Conservation (phyloP, 2,113 vertebrate species). For the Gymnogyps californianus region DNA sequence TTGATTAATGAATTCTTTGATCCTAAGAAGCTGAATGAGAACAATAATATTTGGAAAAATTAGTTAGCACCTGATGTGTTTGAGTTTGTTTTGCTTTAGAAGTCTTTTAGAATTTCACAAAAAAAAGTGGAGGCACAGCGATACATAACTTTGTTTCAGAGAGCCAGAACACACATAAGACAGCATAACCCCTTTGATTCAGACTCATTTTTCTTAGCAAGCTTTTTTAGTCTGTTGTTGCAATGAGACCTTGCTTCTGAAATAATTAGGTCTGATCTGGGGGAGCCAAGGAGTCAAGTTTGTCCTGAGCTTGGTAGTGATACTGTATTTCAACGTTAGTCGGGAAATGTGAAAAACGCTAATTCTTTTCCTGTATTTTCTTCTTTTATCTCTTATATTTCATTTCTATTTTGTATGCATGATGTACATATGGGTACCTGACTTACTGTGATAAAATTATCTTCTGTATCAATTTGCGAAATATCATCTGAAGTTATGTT, state of each 20-base stretch:
- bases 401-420: background rate
- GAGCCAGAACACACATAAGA: background rate
- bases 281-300: background rate
- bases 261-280: background rate
- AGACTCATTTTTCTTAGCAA: background rate
- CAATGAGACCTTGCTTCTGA: background rate
- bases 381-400: background rate
- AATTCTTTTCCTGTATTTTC: background rate
- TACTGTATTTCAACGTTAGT: background rate
- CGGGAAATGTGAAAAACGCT: background rate
- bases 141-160: background rate
- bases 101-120: background rate
- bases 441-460: background rate
- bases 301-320: background rate
- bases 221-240: background rate
- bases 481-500: background rate
- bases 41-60: background rate
- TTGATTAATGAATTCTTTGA: background rate
- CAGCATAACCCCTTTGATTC: background rate
- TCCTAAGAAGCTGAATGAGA: background rate
- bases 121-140: background rate
- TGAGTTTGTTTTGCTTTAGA: background rate
- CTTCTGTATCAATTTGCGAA: background rate
- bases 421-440: background rate
- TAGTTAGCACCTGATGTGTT: background rate